A percentile compares a stretch with the other conserved stretches of the same genome.
Evolutionary conservation across 2,888 invertebrate species (phyloP).

Genomic region (Macaria liturata): DNA sequence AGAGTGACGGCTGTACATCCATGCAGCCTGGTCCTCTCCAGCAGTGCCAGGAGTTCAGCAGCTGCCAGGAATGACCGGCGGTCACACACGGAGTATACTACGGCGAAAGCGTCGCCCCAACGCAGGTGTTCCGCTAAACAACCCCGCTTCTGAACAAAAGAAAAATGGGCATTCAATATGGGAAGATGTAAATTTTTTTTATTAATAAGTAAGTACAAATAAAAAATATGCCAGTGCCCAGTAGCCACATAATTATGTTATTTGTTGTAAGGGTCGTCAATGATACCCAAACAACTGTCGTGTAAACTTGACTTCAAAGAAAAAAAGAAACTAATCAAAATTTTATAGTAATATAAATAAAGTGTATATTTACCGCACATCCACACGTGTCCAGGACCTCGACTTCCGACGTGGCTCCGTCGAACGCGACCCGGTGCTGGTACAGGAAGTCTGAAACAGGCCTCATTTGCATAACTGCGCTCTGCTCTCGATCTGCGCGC

Average conservation of each 20-base stretch:
- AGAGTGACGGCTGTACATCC: conserved; percentile 90
- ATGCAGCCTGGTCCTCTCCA: conserved; percentile 88
- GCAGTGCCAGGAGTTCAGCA: conserved; percentile 86
- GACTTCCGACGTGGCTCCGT: conserved; percentile 89
- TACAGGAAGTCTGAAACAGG: conserved; percentile 88
- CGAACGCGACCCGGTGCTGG: conserved; percentile 89
- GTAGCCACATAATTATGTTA: too few relatives aligned
- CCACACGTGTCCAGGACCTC: conserved; percentile 91
- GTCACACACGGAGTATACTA: conserved; percentile 92
- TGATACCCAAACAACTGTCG: too few relatives aligned
- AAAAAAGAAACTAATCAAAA: too few relatives aligned
- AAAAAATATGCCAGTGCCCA: too few relatives aligned
- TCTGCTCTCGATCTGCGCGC: conserved; percentile 40
- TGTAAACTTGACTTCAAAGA: too few relatives aligned
- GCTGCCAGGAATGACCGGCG: conserved; percentile 90
- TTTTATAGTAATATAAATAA: conserved; percentile 3
- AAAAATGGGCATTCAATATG: too few relatives aligned
- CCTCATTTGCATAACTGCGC: conserved; percentile 26
- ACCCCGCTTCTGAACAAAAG: conserved; percentile 84
- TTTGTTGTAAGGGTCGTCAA: too few relatives aligned
- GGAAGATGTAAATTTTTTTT: too few relatives aligned
- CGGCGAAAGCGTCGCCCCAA: conserved; percentile 93
- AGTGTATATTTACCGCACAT: conserved; percentile 85
- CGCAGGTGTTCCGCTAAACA: conserved; percentile 89
- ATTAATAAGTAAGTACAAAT: too few relatives aligned